These are phyloP conservation scores for Grapholita molesta DNA, from an alignment of 1,140 invertebrate species.

Conservation along the genomic window DNA sequence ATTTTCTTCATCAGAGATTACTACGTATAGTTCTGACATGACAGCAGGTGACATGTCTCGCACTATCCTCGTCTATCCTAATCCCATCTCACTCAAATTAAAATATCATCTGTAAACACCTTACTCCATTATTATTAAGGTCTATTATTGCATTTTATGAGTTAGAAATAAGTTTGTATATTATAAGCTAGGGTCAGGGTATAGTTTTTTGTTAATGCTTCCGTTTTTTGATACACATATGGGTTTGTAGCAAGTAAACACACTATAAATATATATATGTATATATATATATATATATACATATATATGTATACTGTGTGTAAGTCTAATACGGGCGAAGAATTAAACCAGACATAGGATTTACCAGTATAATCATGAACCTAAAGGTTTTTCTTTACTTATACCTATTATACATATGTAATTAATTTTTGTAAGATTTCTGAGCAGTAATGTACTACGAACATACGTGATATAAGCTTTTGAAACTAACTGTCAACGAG, in stretches of 20 bases:
- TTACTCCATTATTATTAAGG: background rate
- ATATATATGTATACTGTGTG: too few relatives aligned
- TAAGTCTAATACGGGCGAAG: too few relatives aligned
- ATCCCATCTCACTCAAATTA: background rate
- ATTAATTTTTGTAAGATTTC: too few relatives aligned
- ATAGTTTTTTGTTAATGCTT: background rate
- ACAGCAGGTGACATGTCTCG: constrained; percentile 18
- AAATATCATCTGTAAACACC: background rate
- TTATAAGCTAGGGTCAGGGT: background rate
- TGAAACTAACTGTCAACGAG: too few relatives aligned
- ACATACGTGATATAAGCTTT: too few relatives aligned
- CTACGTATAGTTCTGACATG: background rate
- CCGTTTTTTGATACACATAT: background rate
- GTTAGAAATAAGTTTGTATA: background rate
- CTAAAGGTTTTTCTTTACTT: too few relatives aligned
- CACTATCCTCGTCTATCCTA: background rate
- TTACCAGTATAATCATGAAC: too few relatives aligned
- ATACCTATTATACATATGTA: too few relatives aligned
- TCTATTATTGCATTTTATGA: background rate
- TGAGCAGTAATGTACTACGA: too few relatives aligned
- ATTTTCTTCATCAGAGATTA: background rate
- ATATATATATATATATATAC: too few relatives aligned
- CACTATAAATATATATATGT: too few relatives aligned
- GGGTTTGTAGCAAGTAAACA: background rate
- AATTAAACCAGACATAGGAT: too few relatives aligned